Conservation (phyloP, 1,140 invertebrate species). For the Drosophila funebris region DNA sequence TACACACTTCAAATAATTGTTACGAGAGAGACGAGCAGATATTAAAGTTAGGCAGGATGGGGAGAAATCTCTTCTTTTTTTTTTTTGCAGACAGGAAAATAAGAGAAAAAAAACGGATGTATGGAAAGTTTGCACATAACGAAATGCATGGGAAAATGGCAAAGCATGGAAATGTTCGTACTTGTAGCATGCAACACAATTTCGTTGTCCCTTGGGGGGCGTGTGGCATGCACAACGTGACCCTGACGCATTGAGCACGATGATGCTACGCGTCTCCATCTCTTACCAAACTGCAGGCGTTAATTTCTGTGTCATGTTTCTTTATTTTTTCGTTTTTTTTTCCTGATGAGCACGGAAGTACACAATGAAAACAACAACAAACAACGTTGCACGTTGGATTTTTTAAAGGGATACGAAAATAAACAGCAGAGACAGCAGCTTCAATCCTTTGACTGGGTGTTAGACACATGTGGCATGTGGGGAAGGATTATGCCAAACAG, state of each 20-base stretch:
- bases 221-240: slow-evolving; percentile 12
- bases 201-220: slow-evolving; percentile 18
- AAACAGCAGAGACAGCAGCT: too few species aligned
- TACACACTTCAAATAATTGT: slow-evolving; percentile 61
- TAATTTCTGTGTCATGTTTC: slow-evolving; percentile 33
- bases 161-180: slow-evolving; percentile 6
- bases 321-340: too few species aligned
- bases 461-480: slow-evolving; percentile 9
- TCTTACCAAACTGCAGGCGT: neutral
- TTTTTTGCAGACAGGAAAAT: slow-evolving; percentile 7
- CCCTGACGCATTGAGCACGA: slow-evolving; percentile 14
- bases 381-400: neutral
- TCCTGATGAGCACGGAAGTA: neutral
- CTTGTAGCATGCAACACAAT: slow-evolving; percentile 34
- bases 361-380: slow-evolving; percentile 29
- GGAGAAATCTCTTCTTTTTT: neutral
- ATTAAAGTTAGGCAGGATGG: neutral
- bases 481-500: slow-evolving; percentile 18
- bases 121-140: slow-evolving; percentile 28
- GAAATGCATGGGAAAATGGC: slow-evolving; percentile 20
- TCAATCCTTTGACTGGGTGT: slow-evolving; percentile 32
- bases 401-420: neutral
- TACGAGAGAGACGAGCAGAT: slow-evolving; percentile 17
- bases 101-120: slow-evolving; percentile 9
- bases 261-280: neutral